Evolutionary conservation across 2,113 vertebrate genomes (phyloP).

Genomic region (Tautogolabrus adspersus): DNA sequence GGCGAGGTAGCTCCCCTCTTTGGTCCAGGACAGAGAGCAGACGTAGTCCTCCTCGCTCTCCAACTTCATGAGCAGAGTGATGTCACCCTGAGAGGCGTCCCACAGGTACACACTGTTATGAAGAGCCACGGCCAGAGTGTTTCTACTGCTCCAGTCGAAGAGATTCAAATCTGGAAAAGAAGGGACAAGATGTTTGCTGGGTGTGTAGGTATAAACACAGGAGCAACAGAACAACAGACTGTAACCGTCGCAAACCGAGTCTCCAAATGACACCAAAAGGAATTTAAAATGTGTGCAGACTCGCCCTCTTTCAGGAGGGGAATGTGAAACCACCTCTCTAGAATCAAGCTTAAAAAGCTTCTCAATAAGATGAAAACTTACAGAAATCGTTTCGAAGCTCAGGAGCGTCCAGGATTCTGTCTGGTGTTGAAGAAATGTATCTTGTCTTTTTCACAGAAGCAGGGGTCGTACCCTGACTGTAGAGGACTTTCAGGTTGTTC

Average conservation of each 20-base stretch:
- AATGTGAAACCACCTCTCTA: too few species aligned
- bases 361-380: slow-evolving; percentile 31
- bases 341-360: background rate
- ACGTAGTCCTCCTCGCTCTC: slow-evolving; percentile 90
- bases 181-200: background rate
- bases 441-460: slow-evolving; percentile 89
- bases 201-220: background rate
- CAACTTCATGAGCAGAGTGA: slow-evolving; percentile 89
- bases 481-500: slow-evolving; percentile 96
- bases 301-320: too few species aligned
- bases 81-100: slow-evolving; percentile 88
- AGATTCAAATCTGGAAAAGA: slow-evolving; percentile 90
- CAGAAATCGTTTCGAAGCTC: slow-evolving; percentile 94
- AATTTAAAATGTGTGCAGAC: too few species aligned
- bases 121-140: slow-evolving; percentile 92
- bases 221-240: too few species aligned
- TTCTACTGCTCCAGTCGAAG: slow-evolving; percentile 94
- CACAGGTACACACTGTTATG: slow-evolving; percentile 93
- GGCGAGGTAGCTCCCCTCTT: slow-evolving; percentile 93
- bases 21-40: slow-evolving; percentile 94
- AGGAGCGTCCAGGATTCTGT: slow-evolving; percentile 94
- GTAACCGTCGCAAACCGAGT: too few species aligned
- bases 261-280: too few species aligned
- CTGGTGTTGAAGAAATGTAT: slow-evolving; percentile 92
- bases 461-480: slow-evolving; percentile 92